These are phyloP conservation scores for Orchesella cincta DNA, from an alignment of 1,140 invertebrate species.

Conservation along the genomic window DNA sequence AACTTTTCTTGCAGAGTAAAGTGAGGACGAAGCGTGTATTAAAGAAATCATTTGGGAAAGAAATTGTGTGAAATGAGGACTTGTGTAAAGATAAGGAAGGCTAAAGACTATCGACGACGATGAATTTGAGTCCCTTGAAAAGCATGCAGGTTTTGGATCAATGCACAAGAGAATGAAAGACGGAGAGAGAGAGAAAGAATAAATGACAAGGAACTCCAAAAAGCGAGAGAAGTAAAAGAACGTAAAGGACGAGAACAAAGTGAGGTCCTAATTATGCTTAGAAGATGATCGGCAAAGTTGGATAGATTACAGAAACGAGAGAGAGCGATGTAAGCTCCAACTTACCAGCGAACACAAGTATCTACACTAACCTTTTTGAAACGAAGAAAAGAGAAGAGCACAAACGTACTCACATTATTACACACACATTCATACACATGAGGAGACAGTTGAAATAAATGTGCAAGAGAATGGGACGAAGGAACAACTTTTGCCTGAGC, in stretches of 20 bases:
- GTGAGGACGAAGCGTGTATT: not conserved
- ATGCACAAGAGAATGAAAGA: not conserved
- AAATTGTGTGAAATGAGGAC: not conserved
- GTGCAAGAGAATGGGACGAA: constrained; percentile 19
- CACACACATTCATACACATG: constrained; percentile 15
- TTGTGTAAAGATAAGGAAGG: not conserved
- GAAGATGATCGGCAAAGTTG: constrained; percentile 42
- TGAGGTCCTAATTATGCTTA: constrained; percentile 21
- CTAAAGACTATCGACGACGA: too few relatives aligned
- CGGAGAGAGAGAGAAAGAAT: not conserved
- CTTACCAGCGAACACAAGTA: not conserved
- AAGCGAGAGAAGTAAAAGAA: not conserved
- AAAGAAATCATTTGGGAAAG: not conserved
- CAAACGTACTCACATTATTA: not conserved
- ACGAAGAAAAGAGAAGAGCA: not conserved
- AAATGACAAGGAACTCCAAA: too few relatives aligned
- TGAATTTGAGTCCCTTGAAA: not conserved
- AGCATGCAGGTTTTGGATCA: not conserved
- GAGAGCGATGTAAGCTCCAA: not conserved
- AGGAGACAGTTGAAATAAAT: constrained; percentile 26
- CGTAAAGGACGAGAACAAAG: constrained; percentile 9
- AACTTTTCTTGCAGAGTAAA: not conserved
- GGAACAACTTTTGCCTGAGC: constrained; percentile 42
- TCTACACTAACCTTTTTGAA: not conserved
- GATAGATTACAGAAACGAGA: constrained; percentile 10